Percentiles rank a stretch among this genome's conserved stretches.
Conservation (phyloP, 2,797 vertebrate species). For the Siniperca undulata region DNA sequence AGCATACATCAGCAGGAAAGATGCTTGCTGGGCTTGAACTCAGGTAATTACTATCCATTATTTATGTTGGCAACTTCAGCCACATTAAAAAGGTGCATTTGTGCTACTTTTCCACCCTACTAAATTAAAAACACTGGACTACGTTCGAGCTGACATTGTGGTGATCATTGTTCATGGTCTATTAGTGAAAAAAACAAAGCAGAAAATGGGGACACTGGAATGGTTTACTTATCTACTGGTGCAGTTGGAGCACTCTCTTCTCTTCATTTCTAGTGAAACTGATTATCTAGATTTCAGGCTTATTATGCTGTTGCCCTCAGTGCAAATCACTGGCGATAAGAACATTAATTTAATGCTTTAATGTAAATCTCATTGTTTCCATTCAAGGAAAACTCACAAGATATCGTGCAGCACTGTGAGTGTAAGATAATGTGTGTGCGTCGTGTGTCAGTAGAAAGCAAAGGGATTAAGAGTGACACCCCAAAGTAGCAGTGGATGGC, state of each 20-base stretch:
- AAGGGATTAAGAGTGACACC: constrained; percentile 45
- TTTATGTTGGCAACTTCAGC: neutral
- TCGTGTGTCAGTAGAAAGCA: constrained; percentile 11
- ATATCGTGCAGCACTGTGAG: neutral
- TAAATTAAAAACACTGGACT: neutral
- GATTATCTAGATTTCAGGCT: constrained; percentile 5
- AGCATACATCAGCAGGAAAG: neutral
- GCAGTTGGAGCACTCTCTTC: neutral
- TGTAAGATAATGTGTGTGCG: neutral
- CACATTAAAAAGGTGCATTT: neutral
- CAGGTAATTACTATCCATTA: neutral
- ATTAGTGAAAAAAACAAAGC: neutral
- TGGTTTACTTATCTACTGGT: neutral
- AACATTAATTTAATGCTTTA: constrained; percentile 4
- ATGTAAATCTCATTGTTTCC: neutral
- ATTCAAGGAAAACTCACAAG: constrained; percentile 1
- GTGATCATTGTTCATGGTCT: neutral
- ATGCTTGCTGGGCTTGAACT: neutral
- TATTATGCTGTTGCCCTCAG: neutral
- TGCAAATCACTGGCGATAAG: constrained; percentile 9
- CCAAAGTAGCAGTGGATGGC: constrained; percentile 26
- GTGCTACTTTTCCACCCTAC: neutral
- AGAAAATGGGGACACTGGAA: neutral
- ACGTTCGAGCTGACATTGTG: neutral
- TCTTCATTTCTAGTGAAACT: neutral